These are phyloP conservation scores for Dynastes tityus DNA, from an alignment of 2,888 invertebrate species.

Conservation along the genomic window DNA sequence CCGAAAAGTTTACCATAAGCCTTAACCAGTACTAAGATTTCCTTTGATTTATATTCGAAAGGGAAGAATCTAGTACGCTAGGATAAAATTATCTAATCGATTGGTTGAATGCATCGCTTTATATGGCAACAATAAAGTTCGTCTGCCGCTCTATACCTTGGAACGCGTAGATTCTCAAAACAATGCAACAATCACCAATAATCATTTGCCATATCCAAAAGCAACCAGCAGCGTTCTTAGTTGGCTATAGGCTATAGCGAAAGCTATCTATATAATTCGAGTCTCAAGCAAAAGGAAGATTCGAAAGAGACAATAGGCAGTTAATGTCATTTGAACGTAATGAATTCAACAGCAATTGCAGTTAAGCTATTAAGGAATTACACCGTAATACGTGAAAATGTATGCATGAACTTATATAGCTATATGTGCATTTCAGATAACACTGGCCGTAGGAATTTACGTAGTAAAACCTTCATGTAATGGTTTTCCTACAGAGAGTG, in stretches of 20 bases:
- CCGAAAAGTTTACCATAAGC: too few relatives aligned
- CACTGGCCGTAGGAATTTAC: too few relatives aligned
- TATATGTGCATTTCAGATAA: too few relatives aligned
- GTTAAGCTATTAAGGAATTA: slow-evolving; percentile 1
- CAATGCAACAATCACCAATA: slow-evolving; percentile 13
- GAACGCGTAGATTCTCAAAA: background rate
- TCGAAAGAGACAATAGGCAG: background rate
- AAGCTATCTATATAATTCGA: background rate
- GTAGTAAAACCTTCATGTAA: too few relatives aligned
- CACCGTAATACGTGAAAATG: background rate
- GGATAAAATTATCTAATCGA: too few relatives aligned
- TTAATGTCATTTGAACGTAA: background rate
- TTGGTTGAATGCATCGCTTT: too few relatives aligned
- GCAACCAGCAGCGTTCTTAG: background rate
- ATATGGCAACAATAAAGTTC: too few relatives aligned
- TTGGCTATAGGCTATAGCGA: background rate
- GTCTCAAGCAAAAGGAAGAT: background rate
- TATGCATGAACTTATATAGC: background rate
- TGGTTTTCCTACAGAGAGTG: too few relatives aligned
- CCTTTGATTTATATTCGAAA: too few relatives aligned
- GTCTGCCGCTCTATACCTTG: background rate
- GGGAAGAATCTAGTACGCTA: too few relatives aligned
- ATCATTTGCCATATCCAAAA: slow-evolving; percentile 7
- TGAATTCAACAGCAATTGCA: background rate
- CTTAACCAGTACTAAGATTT: too few relatives aligned